phyloP scores from a whole-genome alignment of 2,888 invertebrate species.

The Mythimna lalbum region DNA sequence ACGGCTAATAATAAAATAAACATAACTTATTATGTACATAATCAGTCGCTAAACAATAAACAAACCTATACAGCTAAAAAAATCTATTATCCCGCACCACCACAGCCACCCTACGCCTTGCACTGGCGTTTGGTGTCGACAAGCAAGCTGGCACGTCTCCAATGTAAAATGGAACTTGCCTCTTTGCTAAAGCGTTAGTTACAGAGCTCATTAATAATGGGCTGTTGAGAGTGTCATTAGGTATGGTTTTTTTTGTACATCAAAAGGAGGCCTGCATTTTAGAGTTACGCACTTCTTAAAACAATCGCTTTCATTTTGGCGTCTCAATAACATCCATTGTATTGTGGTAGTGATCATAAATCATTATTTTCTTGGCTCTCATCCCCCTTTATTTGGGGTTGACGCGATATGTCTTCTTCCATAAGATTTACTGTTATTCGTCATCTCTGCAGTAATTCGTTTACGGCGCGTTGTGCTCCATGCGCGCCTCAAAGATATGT shows the following conservation, averaged over 20 bases:
- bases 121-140: constrained; percentile 70
- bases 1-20: neutral
- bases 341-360: too few relatives aligned
- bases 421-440: too few relatives aligned
- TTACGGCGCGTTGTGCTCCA: too few relatives aligned
- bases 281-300: neutral
- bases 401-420: too few relatives aligned
- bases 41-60: neutral
- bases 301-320: constrained; percentile 8
- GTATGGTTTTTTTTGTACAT: constrained; percentile 46
- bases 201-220: constrained; percentile 82
- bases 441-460: too few relatives aligned
- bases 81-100: constrained; percentile 11
- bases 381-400: too few relatives aligned
- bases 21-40: neutral
- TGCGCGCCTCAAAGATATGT: too few relatives aligned
- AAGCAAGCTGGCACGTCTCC: constrained; percentile 82
- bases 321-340: too few relatives aligned
- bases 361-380: too few relatives aligned
- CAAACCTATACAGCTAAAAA: constrained; percentile 19
- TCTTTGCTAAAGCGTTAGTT: constrained; percentile 75
- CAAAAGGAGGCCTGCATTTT: constrained; percentile 17
- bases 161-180: constrained; percentile 82
- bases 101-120: constrained; percentile 64
- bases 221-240: constrained; percentile 70